These are phyloP conservation scores for Micoletzkya japonica DNA, from an alignment of 2,888 invertebrate species.

Conservation along the genomic window DNA sequence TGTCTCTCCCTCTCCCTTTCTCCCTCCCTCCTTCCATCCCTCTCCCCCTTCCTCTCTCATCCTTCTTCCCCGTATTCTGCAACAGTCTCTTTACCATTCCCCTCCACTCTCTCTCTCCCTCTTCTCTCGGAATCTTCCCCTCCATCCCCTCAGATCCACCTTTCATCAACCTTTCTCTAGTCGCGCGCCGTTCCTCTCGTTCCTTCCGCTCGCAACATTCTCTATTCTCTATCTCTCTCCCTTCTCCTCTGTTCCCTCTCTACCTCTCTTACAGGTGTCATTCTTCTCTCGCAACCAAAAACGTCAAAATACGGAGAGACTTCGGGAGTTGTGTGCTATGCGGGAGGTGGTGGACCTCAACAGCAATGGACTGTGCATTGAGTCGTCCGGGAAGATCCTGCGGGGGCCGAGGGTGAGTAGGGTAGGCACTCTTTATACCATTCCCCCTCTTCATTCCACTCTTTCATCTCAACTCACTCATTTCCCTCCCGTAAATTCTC, in stretches of 20 bases:
- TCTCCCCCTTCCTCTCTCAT: conserved; percentile 20
- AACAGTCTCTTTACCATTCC: not conserved
- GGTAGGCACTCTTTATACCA: not conserved
- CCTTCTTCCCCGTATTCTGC: too few relatives aligned
- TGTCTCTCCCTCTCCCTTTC: not conserved
- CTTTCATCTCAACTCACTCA: not conserved
- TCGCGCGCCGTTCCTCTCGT: not conserved
- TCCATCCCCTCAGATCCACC: not conserved
- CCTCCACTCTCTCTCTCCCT: not conserved
- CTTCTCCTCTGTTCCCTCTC: conserved; percentile 11
- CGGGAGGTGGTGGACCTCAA: conserved; percentile 28
- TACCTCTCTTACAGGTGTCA: not conserved
- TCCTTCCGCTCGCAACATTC: not conserved
- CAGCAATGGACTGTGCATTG: conserved; percentile 19
- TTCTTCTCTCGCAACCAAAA: not conserved
- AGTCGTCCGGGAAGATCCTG: conserved; percentile 17
- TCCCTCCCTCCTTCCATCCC: conserved; percentile 18
- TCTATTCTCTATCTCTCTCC: not conserved
- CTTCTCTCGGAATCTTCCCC: not conserved
- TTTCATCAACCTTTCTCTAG: not conserved
- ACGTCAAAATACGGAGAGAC: conserved; percentile 14
- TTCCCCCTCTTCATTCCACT: conserved; percentile 3
- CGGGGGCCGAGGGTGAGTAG: conserved; percentile 5
- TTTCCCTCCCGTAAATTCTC: not conserved
- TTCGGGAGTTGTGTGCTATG: conserved; percentile 22